These are phyloP conservation scores for Myotis brandtii DNA, from an alignment of 2,113 vertebrate genomes.

Conservation along the genomic window DNA sequence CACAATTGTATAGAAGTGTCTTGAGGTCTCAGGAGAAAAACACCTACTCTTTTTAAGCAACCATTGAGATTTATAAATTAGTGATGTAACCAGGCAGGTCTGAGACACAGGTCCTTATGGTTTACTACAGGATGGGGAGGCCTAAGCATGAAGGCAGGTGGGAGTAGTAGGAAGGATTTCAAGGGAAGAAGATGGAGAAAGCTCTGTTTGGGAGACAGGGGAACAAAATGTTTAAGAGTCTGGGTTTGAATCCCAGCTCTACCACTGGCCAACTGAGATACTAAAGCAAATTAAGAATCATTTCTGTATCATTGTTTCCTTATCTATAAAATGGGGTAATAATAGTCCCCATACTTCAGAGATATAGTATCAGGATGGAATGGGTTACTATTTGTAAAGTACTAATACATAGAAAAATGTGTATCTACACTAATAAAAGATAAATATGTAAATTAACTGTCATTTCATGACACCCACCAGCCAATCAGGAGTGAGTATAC, in stretches of 20 bases:
- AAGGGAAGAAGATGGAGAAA: not conserved
- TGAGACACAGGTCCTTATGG: not conserved
- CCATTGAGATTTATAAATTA: not conserved
- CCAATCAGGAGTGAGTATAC: too few species aligned
- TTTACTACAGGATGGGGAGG: not conserved
- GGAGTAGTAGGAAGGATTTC: not conserved
- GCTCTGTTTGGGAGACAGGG: not conserved
- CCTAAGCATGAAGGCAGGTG: not conserved
- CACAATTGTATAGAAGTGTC: not conserved
- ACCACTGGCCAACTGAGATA: not conserved
- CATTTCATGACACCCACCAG: too few species aligned
- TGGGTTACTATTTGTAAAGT: not conserved
- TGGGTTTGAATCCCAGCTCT: not conserved
- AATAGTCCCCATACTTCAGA: not conserved
- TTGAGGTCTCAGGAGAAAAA: slow-evolving; percentile 20
- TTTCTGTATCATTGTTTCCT: not conserved
- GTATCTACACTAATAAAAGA: too few species aligned
- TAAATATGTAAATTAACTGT: too few species aligned
- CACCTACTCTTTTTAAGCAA: not conserved
- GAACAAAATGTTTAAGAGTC: not conserved
- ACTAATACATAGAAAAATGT: not conserved
- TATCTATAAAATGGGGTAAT: not conserved
- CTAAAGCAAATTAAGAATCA: not conserved
- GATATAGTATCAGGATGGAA: not conserved
- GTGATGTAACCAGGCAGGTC: not conserved